Conservation (phyloP, 2,113 vertebrate genomes). For the Poeciliopsis prolifica region DNA sequence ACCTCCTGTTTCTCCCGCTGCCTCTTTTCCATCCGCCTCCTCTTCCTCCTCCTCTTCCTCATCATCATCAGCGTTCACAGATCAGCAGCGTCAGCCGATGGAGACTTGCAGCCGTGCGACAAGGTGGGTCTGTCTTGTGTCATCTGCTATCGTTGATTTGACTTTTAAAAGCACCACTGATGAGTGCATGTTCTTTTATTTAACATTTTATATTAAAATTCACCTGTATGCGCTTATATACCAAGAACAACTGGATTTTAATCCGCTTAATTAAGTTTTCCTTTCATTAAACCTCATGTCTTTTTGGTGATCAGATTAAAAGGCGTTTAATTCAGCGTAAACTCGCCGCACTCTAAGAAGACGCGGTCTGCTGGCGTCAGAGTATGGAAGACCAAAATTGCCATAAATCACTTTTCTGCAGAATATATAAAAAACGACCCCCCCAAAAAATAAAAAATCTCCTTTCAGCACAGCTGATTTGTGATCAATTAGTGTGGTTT, state of each 20-base stretch:
- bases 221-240: no score
- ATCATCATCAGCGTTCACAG: constrained; percentile 42
- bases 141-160: background rate
- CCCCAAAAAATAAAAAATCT: no score
- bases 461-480: no score
- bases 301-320: constrained; percentile 40
- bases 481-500: no score
- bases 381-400: no score
- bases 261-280: background rate
- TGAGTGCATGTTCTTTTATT: background rate
- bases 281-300: background rate
- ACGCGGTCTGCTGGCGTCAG: constrained; percentile 32
- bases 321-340: constrained; percentile 15
- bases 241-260: background rate
- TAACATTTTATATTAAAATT: background rate
- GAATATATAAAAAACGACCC: no score
- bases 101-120: constrained; percentile 62
- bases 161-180: no score
- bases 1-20: constrained; percentile 52
- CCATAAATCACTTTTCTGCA: no score
- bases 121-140: constrained; percentile 50
- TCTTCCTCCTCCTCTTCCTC: constrained; percentile 48
- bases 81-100: constrained; percentile 27
- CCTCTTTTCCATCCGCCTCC: constrained; percentile 33
- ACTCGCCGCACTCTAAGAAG: constrained; percentile 15